Base-by-base conservation (phyloP, 2,797 vertebrate species). In the Harpagifer antarcticus region DNA sequence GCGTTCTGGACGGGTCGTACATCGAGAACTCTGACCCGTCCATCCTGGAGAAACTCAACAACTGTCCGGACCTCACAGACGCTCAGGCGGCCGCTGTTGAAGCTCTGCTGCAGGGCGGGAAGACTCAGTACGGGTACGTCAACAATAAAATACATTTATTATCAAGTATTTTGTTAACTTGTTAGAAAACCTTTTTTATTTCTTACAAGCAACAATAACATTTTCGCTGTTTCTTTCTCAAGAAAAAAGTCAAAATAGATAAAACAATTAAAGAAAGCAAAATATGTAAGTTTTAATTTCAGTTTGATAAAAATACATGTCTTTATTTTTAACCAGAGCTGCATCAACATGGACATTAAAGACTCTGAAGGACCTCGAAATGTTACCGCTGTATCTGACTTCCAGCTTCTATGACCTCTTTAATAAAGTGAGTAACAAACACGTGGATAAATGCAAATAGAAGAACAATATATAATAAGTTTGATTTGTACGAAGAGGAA, bases 41-140 rank as follows among this genome's bases (percentile, higher is more conserved):
- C 57, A 86, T 96, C 54, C 31, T 96, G 88, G 93, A 94, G 54
- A 86, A 83, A 12, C 88, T 96, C 1, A 91, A 91, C 5, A 83
- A 23, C 82, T 96, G 95, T 49, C 4, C 54, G 0, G 65, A 79
- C n/a, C 74, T 95, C 45, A 85, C 64, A 0, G 0, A 0, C 0
- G 3, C 1, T 56, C 94, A 94, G 54, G 78, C 15, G 1, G 42
- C 75, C 5, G 89, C 89, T 3, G 77, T 86, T 57, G 76, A 91
- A 58, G 31, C 72, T 2, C 59, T 84, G 3, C 79, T 95, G 62
- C 44, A 53, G 12, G 63, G 60, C 8, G 91, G 91, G n/a, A 85
- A 33, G 1, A 93, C 92, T 0, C 57, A 1, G 15, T 92, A 91
- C 0, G 89, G 92, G 95, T 95, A 88, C 9, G 84, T 72, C 44